Percentiles rank a stretch among this genome's conserved stretches.
These are phyloP conservation scores for Mirza zaza DNA, from an alignment of 2,113 vertebrate species.

Conservation along the genomic window DNA sequence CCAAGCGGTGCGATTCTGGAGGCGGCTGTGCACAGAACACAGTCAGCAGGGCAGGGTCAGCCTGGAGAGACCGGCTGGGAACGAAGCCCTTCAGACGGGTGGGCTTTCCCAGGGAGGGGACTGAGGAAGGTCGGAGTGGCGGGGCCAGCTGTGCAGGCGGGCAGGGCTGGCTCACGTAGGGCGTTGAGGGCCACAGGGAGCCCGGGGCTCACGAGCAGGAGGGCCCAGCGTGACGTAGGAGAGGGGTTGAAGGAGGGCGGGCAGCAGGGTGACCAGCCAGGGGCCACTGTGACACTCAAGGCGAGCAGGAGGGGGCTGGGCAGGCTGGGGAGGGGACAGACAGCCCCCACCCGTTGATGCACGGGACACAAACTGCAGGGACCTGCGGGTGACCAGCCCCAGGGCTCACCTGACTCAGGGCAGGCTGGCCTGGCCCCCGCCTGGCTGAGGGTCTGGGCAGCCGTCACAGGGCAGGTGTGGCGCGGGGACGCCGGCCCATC, in stretches of 20 bases:
- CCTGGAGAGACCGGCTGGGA: fast-evolving
- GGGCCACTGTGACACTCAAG: fast-evolving
- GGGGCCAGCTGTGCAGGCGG: fast-evolving
- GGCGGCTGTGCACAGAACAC: neutral
- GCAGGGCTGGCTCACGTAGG: fast-evolving
- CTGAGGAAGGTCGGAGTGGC: neutral
- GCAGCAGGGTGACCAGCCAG: neutral
- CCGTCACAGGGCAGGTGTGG: no score
- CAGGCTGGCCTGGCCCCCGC: neutral
- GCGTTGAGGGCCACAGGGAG: neutral
- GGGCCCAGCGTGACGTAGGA: no score
- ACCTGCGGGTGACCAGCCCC: no score
- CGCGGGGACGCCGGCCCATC: fast-evolving
- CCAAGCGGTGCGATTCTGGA: no score
- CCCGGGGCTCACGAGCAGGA: neutral
- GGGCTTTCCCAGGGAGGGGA: neutral
- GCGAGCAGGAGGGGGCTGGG: neutral
- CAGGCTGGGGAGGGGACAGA: fast-evolving
- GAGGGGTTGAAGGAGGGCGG: fast-evolving
- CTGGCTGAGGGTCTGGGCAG: fast-evolving
- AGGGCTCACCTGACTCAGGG: fast-evolving
- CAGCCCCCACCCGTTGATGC: fast-evolving
- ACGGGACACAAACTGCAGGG: no score
- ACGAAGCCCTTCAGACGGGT: fast-evolving
- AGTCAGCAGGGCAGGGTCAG: neutral